Base-by-base conservation (phyloP, 2,113 vertebrate species). In the Eulemur macaco region DNA sequence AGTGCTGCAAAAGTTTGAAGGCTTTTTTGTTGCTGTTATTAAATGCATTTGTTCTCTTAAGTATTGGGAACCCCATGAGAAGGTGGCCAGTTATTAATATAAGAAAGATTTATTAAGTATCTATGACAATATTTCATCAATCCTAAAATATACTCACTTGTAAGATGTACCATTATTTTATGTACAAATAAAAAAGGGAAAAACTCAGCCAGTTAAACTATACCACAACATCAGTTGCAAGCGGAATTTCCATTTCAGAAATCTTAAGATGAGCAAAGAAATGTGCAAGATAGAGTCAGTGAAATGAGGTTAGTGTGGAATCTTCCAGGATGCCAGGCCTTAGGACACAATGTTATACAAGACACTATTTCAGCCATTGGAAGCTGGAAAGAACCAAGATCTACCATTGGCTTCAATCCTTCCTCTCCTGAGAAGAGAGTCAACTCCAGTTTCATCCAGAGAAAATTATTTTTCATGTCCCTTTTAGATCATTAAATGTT, bases 401-500 rank as follows among this genome's bases (percentile, higher is more conserved):
- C 76, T 29, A 60, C 14, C 29, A 23, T 21, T 54, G 54, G n/a
- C 73, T 45, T 52, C 63, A 29, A 17, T 39, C 34, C 12, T 34
- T 58, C 89, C 42, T 84, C 39, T 84, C 69, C 74, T 42, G 34
- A 84, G 23, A 94, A 78, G 42, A 92, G 42, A 82, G 8, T 47
- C 3, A 39, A 47, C 47, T 84, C 29, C n/a, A 45, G 31, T 37
- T 58, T 74, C 50, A 71, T 52, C 29, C 76, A 42, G 37, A 86
- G 74, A 74, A 93, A 56, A 80, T 45, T 83, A 18, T 64, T 80
- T 29, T 37, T 45, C 89, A 50, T 37, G 56, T 8, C 17, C 81
- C 90, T 87, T 96, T 94, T 54, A 81, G 56, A 87, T 94, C 39
- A 87, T 87, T 85, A 87, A 92, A 81, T 94, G 60, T 20, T 63